These are phyloP conservation scores for Lasiommata megera DNA, from an alignment of 2,888 invertebrate genomes.

Conservation along the genomic window DNA sequence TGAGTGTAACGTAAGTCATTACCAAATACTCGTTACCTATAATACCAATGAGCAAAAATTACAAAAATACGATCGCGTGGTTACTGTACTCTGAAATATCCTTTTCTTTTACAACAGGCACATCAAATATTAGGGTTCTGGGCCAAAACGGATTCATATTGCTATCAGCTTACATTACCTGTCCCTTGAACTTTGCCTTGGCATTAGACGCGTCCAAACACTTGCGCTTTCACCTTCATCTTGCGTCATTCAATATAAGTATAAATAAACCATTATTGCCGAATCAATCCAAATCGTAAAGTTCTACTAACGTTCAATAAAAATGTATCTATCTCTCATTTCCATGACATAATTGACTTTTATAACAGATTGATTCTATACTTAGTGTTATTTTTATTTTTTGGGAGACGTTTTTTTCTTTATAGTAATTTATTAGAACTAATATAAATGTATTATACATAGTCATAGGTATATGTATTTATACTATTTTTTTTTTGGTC, in stretches of 20 bases:
- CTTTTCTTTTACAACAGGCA: conserved; percentile 3
- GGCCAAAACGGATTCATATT: conserved; percentile 4
- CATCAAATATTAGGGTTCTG: conserved; percentile 4
- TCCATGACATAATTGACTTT: too few relatives aligned
- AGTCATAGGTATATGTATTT: too few relatives aligned
- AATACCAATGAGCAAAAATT: background rate
- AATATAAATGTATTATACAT: too few relatives aligned
- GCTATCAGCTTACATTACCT: conserved; percentile 2
- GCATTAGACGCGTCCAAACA: background rate
- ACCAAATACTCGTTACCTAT: background rate
- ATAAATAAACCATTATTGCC: too few relatives aligned
- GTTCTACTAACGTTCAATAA: too few relatives aligned
- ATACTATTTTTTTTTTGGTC: too few relatives aligned
- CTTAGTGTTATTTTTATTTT: too few relatives aligned
- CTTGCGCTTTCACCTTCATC: background rate
- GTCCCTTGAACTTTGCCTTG: background rate
- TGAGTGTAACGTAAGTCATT: background rate
- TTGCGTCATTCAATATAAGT: background rate
- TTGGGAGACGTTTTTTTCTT: too few relatives aligned
- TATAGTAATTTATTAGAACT: too few relatives aligned
- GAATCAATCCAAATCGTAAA: too few relatives aligned
- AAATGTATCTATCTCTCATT: too few relatives aligned
- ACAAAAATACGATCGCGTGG: background rate
- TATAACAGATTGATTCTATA: too few relatives aligned
- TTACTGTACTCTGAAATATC: background rate